Conservation (phyloP, 2,888 invertebrate genomes). For the Syrista parreyssii region DNA sequence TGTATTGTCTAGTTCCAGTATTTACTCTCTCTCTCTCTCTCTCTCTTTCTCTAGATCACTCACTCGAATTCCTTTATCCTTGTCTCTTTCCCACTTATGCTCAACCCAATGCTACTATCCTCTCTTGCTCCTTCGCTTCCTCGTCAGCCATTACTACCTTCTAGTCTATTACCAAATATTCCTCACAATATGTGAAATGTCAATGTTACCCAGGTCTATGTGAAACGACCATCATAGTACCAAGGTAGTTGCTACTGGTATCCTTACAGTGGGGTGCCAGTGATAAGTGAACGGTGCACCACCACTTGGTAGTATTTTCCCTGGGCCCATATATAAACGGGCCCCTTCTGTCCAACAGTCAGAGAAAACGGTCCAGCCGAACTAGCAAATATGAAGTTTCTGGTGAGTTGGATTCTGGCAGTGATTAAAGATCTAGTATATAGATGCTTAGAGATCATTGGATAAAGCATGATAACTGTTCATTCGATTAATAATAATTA, state of each 20-base stretch:
- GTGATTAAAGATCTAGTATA: no score
- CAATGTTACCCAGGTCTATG: no score
- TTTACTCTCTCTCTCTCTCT: constrained; percentile 8
- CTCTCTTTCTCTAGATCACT: constrained; percentile 12
- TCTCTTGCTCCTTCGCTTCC: constrained; percentile 4
- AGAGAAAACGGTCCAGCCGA: constrained; percentile 22
- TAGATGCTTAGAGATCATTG: no score
- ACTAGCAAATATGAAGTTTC: constrained; percentile 46
- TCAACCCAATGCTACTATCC: constrained; percentile 7
- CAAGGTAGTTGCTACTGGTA: no score
- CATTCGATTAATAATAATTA: not conserved
- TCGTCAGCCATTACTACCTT: not conserved
- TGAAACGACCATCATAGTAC: no score
- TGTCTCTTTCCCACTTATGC: no score
- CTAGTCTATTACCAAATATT: not conserved
- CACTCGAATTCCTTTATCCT: not conserved
- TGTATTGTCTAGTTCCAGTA: not conserved
- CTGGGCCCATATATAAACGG: constrained; percentile 48
- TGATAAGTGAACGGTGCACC: no score
- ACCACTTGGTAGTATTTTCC: constrained; percentile 36
- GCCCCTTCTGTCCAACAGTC: constrained; percentile 22
- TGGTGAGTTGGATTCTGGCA: constrained; percentile 40
- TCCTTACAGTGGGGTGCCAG: no score
- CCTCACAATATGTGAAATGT: not conserved
- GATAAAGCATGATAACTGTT: not conserved